Conservation (phyloP, 2,888 invertebrate species). For the Choreutis nemorana region DNA sequence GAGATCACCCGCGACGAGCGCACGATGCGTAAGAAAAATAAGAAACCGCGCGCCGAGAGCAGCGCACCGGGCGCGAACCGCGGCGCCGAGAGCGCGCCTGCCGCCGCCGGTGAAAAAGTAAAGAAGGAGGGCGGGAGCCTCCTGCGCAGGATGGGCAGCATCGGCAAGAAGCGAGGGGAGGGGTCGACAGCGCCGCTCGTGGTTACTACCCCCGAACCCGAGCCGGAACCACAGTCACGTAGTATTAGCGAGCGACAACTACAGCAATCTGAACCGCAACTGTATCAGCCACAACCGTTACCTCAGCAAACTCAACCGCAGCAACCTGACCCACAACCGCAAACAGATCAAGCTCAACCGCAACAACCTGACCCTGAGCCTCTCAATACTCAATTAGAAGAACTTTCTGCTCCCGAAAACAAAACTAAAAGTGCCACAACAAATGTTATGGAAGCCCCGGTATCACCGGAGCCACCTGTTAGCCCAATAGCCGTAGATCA, state of each 20-base stretch:
- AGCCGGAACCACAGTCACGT: constrained; percentile 12
- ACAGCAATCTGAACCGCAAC: too few relatives aligned
- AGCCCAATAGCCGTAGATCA: constrained; percentile 53
- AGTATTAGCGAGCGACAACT: too few relatives aligned
- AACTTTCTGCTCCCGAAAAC: too few relatives aligned
- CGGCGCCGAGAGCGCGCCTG: constrained; percentile 41
- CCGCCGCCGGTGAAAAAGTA: constrained; percentile 41
- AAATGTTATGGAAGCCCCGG: constrained; percentile 10
- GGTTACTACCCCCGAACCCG: too few relatives aligned
- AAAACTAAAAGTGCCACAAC: constrained; percentile 3
- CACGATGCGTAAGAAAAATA: constrained; percentile 61
- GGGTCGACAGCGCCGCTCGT: too few relatives aligned
- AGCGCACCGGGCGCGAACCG: constrained; percentile 21
- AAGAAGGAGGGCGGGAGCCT: constrained; percentile 39
- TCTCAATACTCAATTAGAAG: too few relatives aligned
- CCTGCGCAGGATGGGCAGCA: constrained; percentile 48
- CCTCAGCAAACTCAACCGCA: too few relatives aligned
- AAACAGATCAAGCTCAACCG: too few relatives aligned
- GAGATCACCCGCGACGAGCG: constrained; percentile 55
- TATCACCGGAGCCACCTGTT: constrained; percentile 12
- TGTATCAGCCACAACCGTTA: too few relatives aligned
- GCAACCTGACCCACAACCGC: too few relatives aligned
- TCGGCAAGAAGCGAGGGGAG: constrained; percentile 40
- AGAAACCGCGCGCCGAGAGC: constrained; percentile 42
- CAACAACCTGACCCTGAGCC: too few relatives aligned